phyloP scores from a whole-genome alignment of 2,888 invertebrate genomes.

The Lasius fuliginosus region DNA sequence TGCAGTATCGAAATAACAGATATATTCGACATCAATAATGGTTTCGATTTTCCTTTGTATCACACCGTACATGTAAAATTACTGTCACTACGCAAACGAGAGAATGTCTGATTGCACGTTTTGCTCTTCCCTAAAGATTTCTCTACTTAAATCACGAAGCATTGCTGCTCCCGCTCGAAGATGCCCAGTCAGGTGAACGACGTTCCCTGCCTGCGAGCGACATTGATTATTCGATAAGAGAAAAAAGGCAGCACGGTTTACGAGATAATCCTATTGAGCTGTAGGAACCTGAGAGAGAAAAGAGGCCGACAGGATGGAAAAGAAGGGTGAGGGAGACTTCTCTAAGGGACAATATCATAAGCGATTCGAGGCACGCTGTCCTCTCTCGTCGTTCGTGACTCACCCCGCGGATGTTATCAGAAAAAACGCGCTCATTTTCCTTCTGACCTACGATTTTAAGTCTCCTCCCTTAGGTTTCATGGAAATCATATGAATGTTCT shows the following conservation, averaged over 20 bases:
- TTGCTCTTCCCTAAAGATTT: constrained; percentile 20
- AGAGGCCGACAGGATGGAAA: constrained; percentile 43
- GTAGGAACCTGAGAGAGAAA: constrained; percentile 45
- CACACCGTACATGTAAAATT: constrained; percentile 25
- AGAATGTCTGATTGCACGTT: constrained; percentile 22
- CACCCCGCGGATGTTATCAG: constrained; percentile 51
- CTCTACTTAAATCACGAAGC: constrained; percentile 43
- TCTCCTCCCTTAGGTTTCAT: constrained; percentile 49
- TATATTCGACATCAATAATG: constrained; percentile 11
- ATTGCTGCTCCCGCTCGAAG: constrained; percentile 52
- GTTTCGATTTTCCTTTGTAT: background rate
- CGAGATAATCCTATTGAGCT: constrained; percentile 75
- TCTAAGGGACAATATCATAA: constrained; percentile 78
- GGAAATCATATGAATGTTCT: constrained; percentile 27
- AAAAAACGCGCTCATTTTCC: constrained; percentile 65
- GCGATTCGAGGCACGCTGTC: constrained; percentile 79
- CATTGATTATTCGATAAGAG: constrained; percentile 79
- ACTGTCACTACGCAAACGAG: constrained; percentile 7
- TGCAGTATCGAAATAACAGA: background rate
- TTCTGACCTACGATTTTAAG: constrained; percentile 68
- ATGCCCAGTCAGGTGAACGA: constrained; percentile 73
- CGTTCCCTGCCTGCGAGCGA: constrained; percentile 67
- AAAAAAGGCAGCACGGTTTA: constrained; percentile 71
- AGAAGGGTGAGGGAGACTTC: constrained; percentile 28
- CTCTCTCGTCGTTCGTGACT: constrained; percentile 68